Evolutionary conservation across 2,888 invertebrate genomes (phyloP).

Genomic region (Chesias legatella): DNA sequence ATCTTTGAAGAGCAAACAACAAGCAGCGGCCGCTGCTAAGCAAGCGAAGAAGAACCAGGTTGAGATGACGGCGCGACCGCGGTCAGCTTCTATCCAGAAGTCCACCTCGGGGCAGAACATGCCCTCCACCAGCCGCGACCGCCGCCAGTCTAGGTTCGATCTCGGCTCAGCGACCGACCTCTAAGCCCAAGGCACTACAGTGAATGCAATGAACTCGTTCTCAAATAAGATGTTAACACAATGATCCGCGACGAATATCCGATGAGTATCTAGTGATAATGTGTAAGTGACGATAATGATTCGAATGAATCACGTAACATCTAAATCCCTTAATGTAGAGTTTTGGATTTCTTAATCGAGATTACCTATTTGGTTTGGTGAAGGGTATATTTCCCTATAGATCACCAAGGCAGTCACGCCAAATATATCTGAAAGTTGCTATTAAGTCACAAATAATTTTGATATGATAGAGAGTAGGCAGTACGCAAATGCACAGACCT

Average conservation of each 20-base stretch:
- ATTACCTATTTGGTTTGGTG: too few species aligned
- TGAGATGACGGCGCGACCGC: slow-evolving; percentile 56
- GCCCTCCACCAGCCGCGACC: slow-evolving; percentile 56
- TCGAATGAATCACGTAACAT: too few species aligned
- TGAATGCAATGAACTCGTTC: slow-evolving; percentile 19
- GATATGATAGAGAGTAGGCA: slow-evolving; percentile 1
- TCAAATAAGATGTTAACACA: slow-evolving; percentile 13
- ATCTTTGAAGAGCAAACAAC: slow-evolving; percentile 72
- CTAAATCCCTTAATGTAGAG: too few species aligned
- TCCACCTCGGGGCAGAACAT: slow-evolving; percentile 62
- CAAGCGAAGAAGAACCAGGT: slow-evolving; percentile 73
- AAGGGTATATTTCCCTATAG: too few species aligned
- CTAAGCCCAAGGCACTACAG: slow-evolving; percentile 36
- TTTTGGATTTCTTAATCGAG: too few species aligned
- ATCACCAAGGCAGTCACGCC: slow-evolving; percentile 3
- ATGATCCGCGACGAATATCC: too few species aligned
- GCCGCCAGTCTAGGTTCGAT: slow-evolving; percentile 67
- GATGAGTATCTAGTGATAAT: too few species aligned
- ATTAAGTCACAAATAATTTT: slow-evolving; percentile 10
- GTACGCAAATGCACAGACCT: neutral
- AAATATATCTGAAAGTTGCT: slow-evolving; percentile 8
- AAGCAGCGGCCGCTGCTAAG: slow-evolving; percentile 65
- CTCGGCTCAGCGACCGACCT: slow-evolving; percentile 64
- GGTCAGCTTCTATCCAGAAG: slow-evolving; percentile 68
- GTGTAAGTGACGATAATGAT: too few species aligned